These are phyloP conservation scores for Stylophora pistillata DNA, from an alignment of 64 coral and sea anemone genomes.

Conservation along the genomic window DNA sequence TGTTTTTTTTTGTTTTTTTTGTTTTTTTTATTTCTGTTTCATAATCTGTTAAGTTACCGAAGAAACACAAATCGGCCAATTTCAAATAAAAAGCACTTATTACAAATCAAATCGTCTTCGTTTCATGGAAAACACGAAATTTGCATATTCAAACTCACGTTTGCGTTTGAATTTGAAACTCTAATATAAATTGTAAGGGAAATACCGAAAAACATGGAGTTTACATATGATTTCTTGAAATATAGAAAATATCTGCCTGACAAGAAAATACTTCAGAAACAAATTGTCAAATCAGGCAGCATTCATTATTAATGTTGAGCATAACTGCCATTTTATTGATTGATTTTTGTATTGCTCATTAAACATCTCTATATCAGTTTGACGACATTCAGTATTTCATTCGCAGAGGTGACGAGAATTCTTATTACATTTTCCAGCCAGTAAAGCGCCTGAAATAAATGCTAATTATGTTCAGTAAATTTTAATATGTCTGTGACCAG, in stretches of 20 bases:
- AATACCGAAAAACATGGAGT: background rate
- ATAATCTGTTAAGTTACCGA: no score
- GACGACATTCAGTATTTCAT: background rate
- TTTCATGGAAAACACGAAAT: no score
- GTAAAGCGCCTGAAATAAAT: background rate
- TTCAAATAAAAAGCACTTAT: no score
- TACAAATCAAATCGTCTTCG: no score
- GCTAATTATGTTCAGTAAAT: background rate
- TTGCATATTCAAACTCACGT: no score
- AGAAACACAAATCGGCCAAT: no score
- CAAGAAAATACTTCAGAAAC: background rate
- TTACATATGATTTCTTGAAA: background rate
- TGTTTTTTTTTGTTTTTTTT: no score
- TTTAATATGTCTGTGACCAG: no score
- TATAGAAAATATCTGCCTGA: background rate
- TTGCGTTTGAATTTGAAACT: no score
- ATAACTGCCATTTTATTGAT: background rate
- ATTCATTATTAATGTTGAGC: background rate
- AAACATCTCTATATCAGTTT: background rate
- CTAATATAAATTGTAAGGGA: no score
- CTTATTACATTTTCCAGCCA: background rate
- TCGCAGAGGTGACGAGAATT: background rate
- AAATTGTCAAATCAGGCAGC: background rate
- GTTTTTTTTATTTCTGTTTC: no score
- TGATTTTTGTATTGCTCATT: background rate